Base-by-base conservation (phyloP, 64 coral and sea anemone genomes). In the Stichodactyla mertensii region DNA sequence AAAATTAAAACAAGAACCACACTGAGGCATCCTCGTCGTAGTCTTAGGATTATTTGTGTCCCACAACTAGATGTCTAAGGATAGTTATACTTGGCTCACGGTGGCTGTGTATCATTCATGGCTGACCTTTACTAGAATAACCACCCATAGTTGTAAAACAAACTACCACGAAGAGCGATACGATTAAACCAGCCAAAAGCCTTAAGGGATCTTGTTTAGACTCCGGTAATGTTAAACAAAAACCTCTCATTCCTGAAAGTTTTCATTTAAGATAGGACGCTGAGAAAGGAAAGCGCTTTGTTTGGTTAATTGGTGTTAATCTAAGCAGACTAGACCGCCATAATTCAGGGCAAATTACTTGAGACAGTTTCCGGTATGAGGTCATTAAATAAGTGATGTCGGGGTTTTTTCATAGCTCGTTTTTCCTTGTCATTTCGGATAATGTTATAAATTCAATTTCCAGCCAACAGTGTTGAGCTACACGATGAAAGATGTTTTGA, bases 291-390 rank as follows among this genome's bases (percentile, higher is more conserved):
- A 79, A 79, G 26, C 15, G 1, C 51, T 79, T 79, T 79, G 77
- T 79, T 79, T 51, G 77, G 26, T 79, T 79, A 79, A 79, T 79
- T 79, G 77, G 77, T 79, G 31, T 45, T 79, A 79, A 79, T 79
- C 77, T 45, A 52, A 79, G 31, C 26, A 79, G 62, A 6, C 62
- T 66, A 66, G 62, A 66, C 62, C 62, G 62, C 19, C 62, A 66
- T n/a, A n/a, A 9, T 66, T 6, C 62, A 66, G 62, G 62, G 62
- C 22, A n/a, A n/a, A 14, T 22, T 22, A 9, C 18, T 66, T 66
- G 20, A n/a, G 62, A 66, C 4, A 66, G 59, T 18, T 66, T 66
- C 62, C 62, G 62, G 62, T n/a, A 7, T 7, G 18, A n/a, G 22
- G 10, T 66, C 18, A 22, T 23, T 66, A 66, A 66, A 66, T 22